Percentiles rank a stretch among this genome's conserved stretches.
Conservation (phyloP, 2,888 invertebrate genomes). For the Volucella inflata region DNA sequence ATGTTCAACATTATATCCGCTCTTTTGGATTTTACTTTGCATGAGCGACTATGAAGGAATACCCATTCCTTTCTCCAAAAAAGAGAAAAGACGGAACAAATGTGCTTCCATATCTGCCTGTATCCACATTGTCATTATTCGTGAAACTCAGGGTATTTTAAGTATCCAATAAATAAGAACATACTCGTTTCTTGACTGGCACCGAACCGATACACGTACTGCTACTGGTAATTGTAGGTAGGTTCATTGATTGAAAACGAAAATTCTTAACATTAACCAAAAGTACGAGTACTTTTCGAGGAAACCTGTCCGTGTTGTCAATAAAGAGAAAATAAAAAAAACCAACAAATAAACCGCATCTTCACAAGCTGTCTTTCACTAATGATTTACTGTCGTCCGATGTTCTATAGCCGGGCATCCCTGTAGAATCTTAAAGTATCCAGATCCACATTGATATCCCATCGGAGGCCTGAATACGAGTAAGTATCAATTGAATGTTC, state of each 20-base stretch:
- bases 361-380: neutral
- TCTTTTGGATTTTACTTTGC: slow-evolving; percentile 31
- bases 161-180: slow-evolving; percentile 35
- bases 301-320: slow-evolving; percentile 3
- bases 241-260: slow-evolving; percentile 12
- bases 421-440: slow-evolving; percentile 36
- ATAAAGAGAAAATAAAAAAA: slow-evolving; percentile 23
- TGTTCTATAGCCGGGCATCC: slow-evolving; percentile 23
- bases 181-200: no score
- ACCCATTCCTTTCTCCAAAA: neutral
- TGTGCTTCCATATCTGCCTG: slow-evolving; percentile 1
- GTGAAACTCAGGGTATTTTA: slow-evolving; percentile 28
- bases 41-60: neutral
- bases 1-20: slow-evolving; percentile 55
- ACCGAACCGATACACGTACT: no score
- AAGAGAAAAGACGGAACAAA: neutral
- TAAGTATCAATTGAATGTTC: slow-evolving; percentile 48
- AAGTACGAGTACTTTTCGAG: no score
- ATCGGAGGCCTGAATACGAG: slow-evolving; percentile 21
- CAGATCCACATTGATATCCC: slow-evolving; percentile 29
- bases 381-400: slow-evolving; percentile 35
- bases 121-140: slow-evolving; percentile 13
- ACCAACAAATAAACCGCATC: neutral
- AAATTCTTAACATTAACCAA: slow-evolving; percentile 28
- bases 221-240: neutral